Percentiles rank a stretch among this genome's conserved stretches.
These are phyloP conservation scores for Pogonognathellus flavescens DNA, from an alignment of 1,140 invertebrate species.

Conservation along the genomic window DNA sequence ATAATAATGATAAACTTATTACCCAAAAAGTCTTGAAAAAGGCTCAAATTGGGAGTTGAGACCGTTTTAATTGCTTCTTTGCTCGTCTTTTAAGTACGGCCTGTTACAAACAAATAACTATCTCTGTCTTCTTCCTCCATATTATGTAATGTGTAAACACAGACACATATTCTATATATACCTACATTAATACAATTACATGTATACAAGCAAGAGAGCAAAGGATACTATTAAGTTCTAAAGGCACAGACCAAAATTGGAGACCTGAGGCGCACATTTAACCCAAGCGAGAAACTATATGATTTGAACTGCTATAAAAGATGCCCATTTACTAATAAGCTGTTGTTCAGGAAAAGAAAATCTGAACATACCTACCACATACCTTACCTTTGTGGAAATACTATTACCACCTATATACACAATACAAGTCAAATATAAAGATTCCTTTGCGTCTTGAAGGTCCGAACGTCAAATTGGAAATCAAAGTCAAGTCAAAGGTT, in stretches of 20 bases:
- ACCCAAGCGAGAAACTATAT: background rate
- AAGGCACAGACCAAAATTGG: slow-evolving; percentile 43
- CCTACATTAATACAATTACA: background rate
- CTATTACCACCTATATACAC: too few species aligned
- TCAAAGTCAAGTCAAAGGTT: background rate
- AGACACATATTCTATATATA: background rate
- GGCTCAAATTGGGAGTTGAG: slow-evolving; percentile 11
- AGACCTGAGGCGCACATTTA: slow-evolving; percentile 13
- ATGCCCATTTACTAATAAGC: too few species aligned
- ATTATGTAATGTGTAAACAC: background rate
- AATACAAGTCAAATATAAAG: too few species aligned
- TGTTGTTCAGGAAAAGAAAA: too few species aligned
- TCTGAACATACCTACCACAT: too few species aligned
- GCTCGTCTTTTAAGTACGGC: background rate
- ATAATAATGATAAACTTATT: slow-evolving; percentile 50
- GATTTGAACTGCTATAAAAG: background rate
- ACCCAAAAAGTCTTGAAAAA: slow-evolving; percentile 25
- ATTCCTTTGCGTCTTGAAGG: too few species aligned
- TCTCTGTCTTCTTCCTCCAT: too few species aligned
- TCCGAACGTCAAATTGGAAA: background rate
- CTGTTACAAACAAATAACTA: too few species aligned
- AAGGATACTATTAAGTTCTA: background rate
- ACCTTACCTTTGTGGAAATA: too few species aligned
- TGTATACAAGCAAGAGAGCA: background rate
- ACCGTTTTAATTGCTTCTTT: slow-evolving; percentile 40